These are phyloP conservation scores for Petromus typicus DNA, from an alignment of 2,113 vertebrate genomes.

Conservation along the genomic window DNA sequence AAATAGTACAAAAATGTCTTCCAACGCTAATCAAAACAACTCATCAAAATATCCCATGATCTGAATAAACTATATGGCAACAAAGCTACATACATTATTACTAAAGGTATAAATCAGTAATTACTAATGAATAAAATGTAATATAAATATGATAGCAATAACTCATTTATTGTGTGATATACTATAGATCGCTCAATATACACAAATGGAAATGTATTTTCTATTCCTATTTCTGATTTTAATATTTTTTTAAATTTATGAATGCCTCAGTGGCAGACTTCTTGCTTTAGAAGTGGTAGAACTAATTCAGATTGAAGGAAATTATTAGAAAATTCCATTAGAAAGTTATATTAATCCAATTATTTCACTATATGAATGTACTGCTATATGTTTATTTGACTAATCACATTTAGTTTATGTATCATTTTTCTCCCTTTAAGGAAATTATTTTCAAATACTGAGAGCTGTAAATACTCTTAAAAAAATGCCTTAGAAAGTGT, in stretches of 20 bases:
- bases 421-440: not conserved
- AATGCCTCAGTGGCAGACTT: not conserved
- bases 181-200: not conserved
- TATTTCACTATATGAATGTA: not conserved
- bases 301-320: slow-evolving; percentile 29
- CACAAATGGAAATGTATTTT: not conserved
- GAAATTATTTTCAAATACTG: not conserved
- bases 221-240: slow-evolving; percentile 1
- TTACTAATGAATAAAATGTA: not conserved
- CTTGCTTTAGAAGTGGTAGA: not conserved
- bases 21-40: not conserved
- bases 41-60: not conserved
- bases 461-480: not conserved
- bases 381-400: not conserved
- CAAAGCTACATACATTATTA: not conserved
- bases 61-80: not conserved
- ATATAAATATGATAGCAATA: not conserved
- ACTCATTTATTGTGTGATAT: not conserved
- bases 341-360: not conserved
- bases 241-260: not conserved
- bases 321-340: slow-evolving; percentile 14
- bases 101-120: slow-evolving; percentile 6
- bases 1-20: slow-evolving; percentile 2
- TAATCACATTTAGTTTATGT: not conserved
- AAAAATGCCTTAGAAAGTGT: not conserved